Base-by-base conservation (phyloP, 2,888 invertebrate species). In the Euplexia lucipara region DNA sequence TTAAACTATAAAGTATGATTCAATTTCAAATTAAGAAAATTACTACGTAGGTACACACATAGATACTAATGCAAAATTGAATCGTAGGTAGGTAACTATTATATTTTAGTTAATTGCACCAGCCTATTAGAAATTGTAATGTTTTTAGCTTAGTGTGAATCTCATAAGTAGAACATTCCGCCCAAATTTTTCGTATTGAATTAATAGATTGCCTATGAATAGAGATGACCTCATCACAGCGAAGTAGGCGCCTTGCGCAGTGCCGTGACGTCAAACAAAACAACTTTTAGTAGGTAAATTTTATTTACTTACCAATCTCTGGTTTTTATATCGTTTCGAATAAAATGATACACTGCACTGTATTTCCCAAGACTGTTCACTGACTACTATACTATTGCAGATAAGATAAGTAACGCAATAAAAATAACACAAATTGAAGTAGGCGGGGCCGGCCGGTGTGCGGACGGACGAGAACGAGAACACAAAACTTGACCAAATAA, bases 171-270 rank as follows among this genome's bases (percentile, higher is more conserved):
- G 39, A 69, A 35, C 57, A 45, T 2, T 20, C 34, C 34, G 10
- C 3, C 16, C 4, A 34, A 34, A 45, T 22, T 42, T 37, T 41
- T 14, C 14, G 12, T 32, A 5, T 5, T 20, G 16, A 14, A 10
- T 57, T 14, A 6, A 14, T 20, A 16, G 16, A 14, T 9, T 16
- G n/a, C 20, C 26, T 20, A 20, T n/a, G 34, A 30, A 20, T n/a
- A 35, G 35, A 35, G n/a, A 58, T 66, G 66, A 66, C 30, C 41
- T 66, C 65, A 66, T 66, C 48, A 20, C 1, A 32, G 26, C 4
- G n/a, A 44, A 60, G n/a, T 30, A 48, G 14, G 35, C 26, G 20
- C 26, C 45, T 18, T 52, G 26, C 30, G 41, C 34, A 52, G 30
- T 35, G 18, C 30, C 10, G 7, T 52, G 64, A 53, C 61, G 41